phyloP scores from a whole-genome alignment of 2,113 vertebrate species.

The Alosa alosa region DNA sequence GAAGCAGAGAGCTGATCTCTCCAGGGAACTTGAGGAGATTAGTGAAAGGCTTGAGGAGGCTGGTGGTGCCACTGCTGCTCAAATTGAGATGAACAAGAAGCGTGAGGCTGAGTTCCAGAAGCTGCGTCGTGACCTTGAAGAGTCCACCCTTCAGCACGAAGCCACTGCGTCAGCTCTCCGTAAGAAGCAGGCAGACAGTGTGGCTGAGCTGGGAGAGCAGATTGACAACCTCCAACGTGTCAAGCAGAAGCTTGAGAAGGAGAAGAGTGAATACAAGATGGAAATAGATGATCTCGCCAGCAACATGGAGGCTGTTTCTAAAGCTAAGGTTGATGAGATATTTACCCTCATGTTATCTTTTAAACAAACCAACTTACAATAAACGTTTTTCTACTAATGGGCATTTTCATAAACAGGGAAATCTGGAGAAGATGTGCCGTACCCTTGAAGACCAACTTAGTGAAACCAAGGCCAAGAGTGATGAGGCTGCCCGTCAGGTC shows the following conservation, averaged over 20 bases:
- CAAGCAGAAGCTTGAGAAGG: slow-evolving; percentile 57
- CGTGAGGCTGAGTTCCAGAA: slow-evolving; percentile 57
- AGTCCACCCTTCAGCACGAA: slow-evolving; percentile 55
- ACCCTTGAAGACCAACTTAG: slow-evolving; percentile 68
- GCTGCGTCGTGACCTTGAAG: slow-evolving; percentile 51
- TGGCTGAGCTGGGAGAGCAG: slow-evolving; percentile 54
- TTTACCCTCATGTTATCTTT: background rate
- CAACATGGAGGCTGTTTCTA: slow-evolving; percentile 50
- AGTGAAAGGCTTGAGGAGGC: slow-evolving; percentile 68
- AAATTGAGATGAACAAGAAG: slow-evolving; percentile 55
- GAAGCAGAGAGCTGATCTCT: slow-evolving; percentile 61
- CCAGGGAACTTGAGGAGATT: slow-evolving; percentile 68
- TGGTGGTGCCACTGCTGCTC: slow-evolving; percentile 48
- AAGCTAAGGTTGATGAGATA: slow-evolving; percentile 39
- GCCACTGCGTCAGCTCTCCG: slow-evolving; percentile 52
- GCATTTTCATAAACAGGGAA: slow-evolving; percentile 52
- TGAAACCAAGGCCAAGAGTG: slow-evolving; percentile 74
- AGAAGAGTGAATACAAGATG: slow-evolving; percentile 55
- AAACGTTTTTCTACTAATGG: background rate
- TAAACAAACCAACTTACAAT: background rate
- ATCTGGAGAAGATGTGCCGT: slow-evolving; percentile 72
- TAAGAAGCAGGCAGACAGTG: slow-evolving; percentile 59
- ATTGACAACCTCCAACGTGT: slow-evolving; percentile 56
- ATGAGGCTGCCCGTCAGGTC: slow-evolving; percentile 58
- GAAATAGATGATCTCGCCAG: slow-evolving; percentile 53